phyloP scores from a whole-genome alignment of 30 jellyfish, hydroid and myxozoan species.

The Cassiopea xamachana region DNA sequence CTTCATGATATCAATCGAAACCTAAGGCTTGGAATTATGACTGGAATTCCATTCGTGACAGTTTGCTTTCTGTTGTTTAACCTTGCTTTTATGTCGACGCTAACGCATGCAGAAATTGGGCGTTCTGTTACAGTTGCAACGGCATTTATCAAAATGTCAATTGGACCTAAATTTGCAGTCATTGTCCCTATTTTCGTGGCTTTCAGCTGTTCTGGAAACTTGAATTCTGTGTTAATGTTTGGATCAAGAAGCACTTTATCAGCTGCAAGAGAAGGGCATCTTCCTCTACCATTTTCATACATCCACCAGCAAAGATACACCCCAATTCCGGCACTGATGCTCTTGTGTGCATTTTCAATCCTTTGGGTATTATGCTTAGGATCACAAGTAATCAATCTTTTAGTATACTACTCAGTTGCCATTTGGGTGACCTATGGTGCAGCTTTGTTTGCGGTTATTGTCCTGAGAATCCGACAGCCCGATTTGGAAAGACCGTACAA shows the following conservation, averaged over 20 bases:
- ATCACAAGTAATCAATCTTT: constrained; percentile 23
- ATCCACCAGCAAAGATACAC: constrained; percentile 62
- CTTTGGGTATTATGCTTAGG: constrained; percentile 60
- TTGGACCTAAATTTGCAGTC: constrained; percentile 44
- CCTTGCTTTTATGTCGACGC: constrained; percentile 49
- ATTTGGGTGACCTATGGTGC: constrained; percentile 32
- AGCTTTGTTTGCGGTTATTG: constrained; percentile 7
- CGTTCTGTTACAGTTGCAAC: constrained; percentile 73
- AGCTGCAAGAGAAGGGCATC: constrained; percentile 83
- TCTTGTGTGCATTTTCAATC: constrained; percentile 20
- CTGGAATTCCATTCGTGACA: constrained; percentile 71
- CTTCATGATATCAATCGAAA: constrained; percentile 49
- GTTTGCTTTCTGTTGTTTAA: constrained; percentile 46
- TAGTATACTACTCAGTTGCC: constrained; percentile 17
- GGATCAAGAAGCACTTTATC: constrained; percentile 46
- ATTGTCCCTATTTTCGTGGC: constrained; percentile 60
- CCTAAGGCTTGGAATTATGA: constrained; percentile 40
- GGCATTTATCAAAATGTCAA: constrained; percentile 30
- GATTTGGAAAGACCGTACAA: constrained; percentile 57
- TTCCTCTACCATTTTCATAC: constrained; percentile 63
- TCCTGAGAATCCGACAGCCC: constrained; percentile 41
- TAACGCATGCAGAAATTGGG: constrained; percentile 56
- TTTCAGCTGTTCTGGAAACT: constrained; percentile 48
- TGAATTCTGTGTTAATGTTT: neutral
- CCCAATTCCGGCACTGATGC: constrained; percentile 66